Conservation (phyloP, 2,888 invertebrate genomes). For the Agrilus mali region DNA sequence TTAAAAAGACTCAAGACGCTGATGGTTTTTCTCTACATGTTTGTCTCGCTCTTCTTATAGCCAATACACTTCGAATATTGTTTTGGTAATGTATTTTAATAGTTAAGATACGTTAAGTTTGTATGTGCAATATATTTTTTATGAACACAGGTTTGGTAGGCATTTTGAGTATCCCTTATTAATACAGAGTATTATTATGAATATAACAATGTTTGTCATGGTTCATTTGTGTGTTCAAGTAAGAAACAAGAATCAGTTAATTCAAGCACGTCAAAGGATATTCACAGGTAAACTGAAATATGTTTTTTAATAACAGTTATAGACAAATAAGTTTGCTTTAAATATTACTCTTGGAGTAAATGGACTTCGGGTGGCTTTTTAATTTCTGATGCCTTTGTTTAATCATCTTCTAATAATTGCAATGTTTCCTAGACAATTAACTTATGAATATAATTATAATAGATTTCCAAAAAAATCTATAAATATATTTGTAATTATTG, state of each 20-base stretch:
- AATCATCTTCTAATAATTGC: too few relatives aligned
- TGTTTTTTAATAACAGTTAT: too few relatives aligned
- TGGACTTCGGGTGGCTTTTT: not conserved
- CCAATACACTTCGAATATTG: conserved; percentile 91
- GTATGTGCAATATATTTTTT: not conserved
- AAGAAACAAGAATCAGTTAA: conserved; percentile 66
- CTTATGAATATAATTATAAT: too few relatives aligned
- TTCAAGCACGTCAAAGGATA: conserved; percentile 62
- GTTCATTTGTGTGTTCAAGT: conserved; percentile 85
- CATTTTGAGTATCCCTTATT: conserved; percentile 91
- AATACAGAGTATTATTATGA: conserved; percentile 96
- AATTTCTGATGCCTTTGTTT: too few relatives aligned
- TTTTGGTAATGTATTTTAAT: conserved; percentile 71
- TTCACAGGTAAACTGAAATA: conserved; percentile 56
- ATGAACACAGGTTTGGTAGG: conserved; percentile 80
- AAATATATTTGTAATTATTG: conserved; percentile 1
- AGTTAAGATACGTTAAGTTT: not conserved
- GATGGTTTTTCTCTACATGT: conserved; percentile 97
- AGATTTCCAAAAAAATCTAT: too few relatives aligned
- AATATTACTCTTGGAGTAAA: not conserved
- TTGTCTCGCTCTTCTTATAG: conserved; percentile 86
- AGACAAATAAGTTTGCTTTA: too few relatives aligned
- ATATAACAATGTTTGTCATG: conserved; percentile 89
- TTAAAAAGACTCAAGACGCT: conserved; percentile 78
- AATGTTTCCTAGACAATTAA: too few relatives aligned